A percentile compares a stretch with the other conserved stretches of the same genome.
Evolutionary conservation across 1,140 invertebrate genomes (phyloP).

Genomic region (Ceratosolen solmsi): DNA sequence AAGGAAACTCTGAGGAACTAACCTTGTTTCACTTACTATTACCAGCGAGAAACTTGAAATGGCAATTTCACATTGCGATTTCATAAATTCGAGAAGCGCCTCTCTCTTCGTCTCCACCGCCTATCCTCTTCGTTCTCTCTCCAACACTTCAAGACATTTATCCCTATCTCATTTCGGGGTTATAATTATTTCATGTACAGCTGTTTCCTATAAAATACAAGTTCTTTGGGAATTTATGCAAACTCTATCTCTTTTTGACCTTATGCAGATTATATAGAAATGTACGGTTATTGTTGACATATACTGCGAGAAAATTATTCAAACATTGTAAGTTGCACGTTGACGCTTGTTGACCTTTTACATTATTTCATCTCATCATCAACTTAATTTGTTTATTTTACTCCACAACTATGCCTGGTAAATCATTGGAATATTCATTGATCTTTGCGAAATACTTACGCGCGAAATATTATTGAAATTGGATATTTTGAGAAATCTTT

Average conservation of each 20-base stretch:
- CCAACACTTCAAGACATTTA: neutral
- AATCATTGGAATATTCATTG: too few species aligned
- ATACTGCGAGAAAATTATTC: too few species aligned
- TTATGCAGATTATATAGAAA: neutral
- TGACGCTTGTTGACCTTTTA: neutral
- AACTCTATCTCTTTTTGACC: too few species aligned
- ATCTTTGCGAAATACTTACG: too few species aligned
- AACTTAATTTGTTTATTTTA: neutral
- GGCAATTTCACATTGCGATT: constrained; percentile 62
- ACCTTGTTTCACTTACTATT: constrained; percentile 52
- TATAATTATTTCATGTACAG: constrained; percentile 22
- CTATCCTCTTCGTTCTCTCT: neutral
- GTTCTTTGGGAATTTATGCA: neutral
- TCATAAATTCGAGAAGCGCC: constrained; percentile 62
- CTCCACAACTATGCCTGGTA: too few species aligned
- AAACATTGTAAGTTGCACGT: neutral
- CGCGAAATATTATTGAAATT: too few species aligned
- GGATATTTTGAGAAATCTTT: too few species aligned
- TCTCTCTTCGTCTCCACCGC: neutral
- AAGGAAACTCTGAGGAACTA: neutral
- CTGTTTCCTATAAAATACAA: constrained; percentile 14
- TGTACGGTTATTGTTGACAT: neutral
- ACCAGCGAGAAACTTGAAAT: constrained; percentile 60
- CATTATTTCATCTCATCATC: neutral
- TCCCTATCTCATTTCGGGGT: neutral